Percentiles rank a stretch among this genome's conserved stretches.
Conservation (phyloP, 2,797 vertebrate species). For the Coccyzus lansbergi region DNA sequence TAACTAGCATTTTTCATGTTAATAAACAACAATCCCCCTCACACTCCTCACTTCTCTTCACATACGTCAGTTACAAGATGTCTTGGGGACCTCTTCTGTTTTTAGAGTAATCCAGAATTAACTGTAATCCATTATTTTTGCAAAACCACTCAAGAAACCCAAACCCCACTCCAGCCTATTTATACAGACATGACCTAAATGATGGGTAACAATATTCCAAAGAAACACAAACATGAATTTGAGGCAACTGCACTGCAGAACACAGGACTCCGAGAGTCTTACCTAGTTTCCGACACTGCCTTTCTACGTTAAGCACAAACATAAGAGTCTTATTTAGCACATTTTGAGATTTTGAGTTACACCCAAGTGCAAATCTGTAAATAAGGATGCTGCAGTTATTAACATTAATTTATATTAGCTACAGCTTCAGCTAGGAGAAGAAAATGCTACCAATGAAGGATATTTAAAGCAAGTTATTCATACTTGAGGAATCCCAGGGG, state of each 20-base stretch:
- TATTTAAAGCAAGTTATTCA: neutral
- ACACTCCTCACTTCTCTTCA: neutral
- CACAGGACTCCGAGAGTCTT: rapidly evolving
- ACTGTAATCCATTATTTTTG: neutral
- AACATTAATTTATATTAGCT: neutral
- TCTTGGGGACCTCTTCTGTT: neutral
- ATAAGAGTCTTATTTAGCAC: neutral
- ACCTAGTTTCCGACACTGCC: neutral
- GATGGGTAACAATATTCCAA: neutral
- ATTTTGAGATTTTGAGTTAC: neutral
- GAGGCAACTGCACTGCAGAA: neutral
- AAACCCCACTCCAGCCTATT: neutral
- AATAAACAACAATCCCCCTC: neutral
- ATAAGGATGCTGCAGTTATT: neutral
- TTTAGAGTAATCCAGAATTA: neutral
- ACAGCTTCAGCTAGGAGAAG: neutral
- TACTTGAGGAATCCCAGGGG: neutral
- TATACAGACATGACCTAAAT: neutral
- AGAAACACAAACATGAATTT: no score
- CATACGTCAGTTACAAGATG: neutral
- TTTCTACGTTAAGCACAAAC: neutral
- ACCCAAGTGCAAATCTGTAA: neutral
- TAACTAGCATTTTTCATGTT: neutral
- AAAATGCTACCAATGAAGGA: neutral
- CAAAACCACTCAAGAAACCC: neutral